Percentiles rank a stretch among this genome's conserved stretches.
Conservation (phyloP, 2,888 invertebrate species). For the Cheilosia grossa region DNA sequence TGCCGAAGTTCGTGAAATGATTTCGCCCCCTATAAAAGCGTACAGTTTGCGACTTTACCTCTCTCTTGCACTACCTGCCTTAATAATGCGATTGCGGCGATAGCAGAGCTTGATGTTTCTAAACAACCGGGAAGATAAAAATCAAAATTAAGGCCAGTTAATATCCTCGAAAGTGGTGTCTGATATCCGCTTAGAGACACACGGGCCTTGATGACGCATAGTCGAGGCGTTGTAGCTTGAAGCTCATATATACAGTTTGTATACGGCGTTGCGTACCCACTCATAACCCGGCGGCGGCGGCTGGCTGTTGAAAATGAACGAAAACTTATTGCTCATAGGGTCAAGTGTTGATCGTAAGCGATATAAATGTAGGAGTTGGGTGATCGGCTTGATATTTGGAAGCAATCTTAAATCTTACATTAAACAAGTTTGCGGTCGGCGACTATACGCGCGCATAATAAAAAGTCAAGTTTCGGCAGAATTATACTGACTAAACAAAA, state of each 20-base stretch:
- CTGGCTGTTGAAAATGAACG: slow-evolving; percentile 32
- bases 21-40: slow-evolving; percentile 43
- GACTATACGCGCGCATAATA: background rate
- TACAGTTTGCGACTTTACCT: background rate
- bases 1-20: slow-evolving; percentile 58
- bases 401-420: background rate
- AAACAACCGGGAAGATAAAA: slow-evolving; percentile 47
- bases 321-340: slow-evolving; percentile 52
- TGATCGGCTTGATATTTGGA: slow-evolving; percentile 1
- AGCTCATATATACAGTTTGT: slow-evolving; percentile 8
- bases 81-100: slow-evolving; percentile 1
- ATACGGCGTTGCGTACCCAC: slow-evolving; percentile 42
- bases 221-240: background rate
- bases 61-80: background rate
- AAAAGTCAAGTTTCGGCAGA: slow-evolving; percentile 14
- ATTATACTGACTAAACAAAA: background rate
- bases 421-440: slow-evolving; percentile 15
- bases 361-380: slow-evolving; percentile 38
- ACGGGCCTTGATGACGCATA: slow-evolving; percentile 46
- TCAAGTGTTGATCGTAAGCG: slow-evolving; percentile 45
- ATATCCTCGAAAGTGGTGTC: slow-evolving; percentile 44
- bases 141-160: slow-evolving; percentile 38
- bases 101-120: slow-evolving; percentile 3
- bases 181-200: slow-evolving; percentile 59
- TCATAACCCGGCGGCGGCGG: slow-evolving; percentile 19